Evolutionary conservation across 2,888 invertebrate species (phyloP), one percentile per base, ranked within the genome.

Genomic region (Hypena proboscidalis): DNA sequence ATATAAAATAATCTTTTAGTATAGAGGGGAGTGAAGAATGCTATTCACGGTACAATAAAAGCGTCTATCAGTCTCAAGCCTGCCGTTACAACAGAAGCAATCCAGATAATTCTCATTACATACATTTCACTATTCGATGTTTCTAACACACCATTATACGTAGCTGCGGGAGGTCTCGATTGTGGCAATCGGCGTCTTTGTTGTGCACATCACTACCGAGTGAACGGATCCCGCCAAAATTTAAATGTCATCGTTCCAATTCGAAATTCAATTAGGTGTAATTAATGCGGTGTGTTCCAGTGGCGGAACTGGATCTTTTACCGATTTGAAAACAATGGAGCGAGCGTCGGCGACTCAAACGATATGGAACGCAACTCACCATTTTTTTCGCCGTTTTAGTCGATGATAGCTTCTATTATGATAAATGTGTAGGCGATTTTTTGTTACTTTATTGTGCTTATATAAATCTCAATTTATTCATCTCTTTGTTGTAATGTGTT

Each of bases 221-320:
- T 67, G 78, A 77, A 68, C 77, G 77, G 64, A 74, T 80, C 81
- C 83, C 86, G 88, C 84, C 79, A 91, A 92, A 92, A 92, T 82
- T 85, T 85, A 89, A 92, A 90, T 92, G 92, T 93, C 92, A 93
- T 93, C 92, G 87, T 92, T 86, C 92, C 92, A 92, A 93, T 93
- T 92, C 92, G 90, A 92, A 92, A 92, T 92, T 92, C 92, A 93
- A 92, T 92, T 92, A 92, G 85, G 77, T 87, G 91, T 92, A 93
- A 93, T 93, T 93, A 93, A 91, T 88, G 82, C 84, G 80, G 77
- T 72, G 80, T 80, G 80, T 76, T 82, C 73, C 85, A 82, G 83
- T 85, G 83, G 85, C 89, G 83, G 82, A 76, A 77, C 80, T 76
- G 74, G 77, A 75, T 74, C 77, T 84, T 80, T 80, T 82, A 82